Percentiles rank a stretch among this genome's conserved stretches.
phyloP scores from a whole-genome alignment of 2,113 vertebrate genomes.

The Lichenostomus cassidix region DNA sequence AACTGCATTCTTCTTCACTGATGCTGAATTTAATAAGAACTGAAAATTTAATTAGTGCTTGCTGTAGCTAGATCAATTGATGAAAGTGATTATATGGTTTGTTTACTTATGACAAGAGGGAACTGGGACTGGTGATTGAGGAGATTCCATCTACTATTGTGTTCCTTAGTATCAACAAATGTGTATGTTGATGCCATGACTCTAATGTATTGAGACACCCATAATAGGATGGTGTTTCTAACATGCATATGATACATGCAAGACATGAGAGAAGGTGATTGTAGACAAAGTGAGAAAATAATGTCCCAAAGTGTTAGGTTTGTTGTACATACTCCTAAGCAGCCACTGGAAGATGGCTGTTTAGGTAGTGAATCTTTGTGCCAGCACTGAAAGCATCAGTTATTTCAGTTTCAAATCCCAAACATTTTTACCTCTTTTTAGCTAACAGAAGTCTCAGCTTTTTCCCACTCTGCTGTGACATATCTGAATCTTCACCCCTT shows the following conservation, averaged over 20 bases:
- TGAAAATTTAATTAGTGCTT: constrained; percentile 40
- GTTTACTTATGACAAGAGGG: constrained; percentile 42
- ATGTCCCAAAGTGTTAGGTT: neutral
- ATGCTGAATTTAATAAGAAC: constrained; percentile 14
- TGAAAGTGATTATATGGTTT: constrained; percentile 51
- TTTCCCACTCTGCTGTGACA: constrained; percentile 14
- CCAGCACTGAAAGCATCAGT: neutral
- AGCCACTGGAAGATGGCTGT: neutral
- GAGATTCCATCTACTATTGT: neutral
- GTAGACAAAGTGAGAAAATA: constrained; percentile 11
- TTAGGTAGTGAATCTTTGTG: neutral
- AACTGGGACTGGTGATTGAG: constrained; percentile 19
- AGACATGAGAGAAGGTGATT: neutral
- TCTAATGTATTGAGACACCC: neutral
- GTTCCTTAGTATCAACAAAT: constrained; percentile 16
- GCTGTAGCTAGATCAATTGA: constrained; percentile 34
- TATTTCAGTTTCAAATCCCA: neutral
- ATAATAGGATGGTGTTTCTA: neutral
- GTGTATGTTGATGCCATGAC: neutral
- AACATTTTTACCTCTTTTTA: neutral
- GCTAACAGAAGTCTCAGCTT: neutral
- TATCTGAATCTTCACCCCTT: constrained; percentile 18
- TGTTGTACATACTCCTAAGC: neutral
- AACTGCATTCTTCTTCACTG: neutral
- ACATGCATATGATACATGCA: neutral